Base-by-base conservation (phyloP, 2,888 invertebrate species). In the Caenorhabditis macrosperma region DNA sequence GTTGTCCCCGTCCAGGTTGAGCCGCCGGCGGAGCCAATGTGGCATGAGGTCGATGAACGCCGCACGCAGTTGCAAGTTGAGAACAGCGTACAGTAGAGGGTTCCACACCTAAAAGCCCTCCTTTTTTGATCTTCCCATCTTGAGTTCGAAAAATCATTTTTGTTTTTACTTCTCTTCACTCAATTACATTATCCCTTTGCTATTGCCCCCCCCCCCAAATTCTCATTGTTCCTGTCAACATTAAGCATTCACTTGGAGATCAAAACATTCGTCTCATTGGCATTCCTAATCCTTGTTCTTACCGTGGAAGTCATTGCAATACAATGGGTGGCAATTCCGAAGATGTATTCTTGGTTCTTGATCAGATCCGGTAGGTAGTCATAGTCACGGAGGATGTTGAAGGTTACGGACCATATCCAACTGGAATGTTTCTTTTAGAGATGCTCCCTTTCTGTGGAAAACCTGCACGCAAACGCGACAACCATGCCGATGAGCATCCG, bases 251-350 rank as follows among this genome's bases (percentile, higher is more conserved):
- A n/a, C n/a, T n/a, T n/a, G n/a, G n/a, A n/a, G n/a, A n/a, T n/a
- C n/a, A n/a, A n/a, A n/a, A n/a, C n/a, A n/a, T n/a, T n/a, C n/a
- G n/a, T n/a, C n/a, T n/a, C n/a, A 15, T 35, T 4, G 10, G 33
- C 10, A 33, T 33, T 33, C 33, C 33, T 33, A 7, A 7, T 33
- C 10, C 33, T 33, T 33, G 6, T 17, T 17, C 50, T 35, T 75
- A 88, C 89, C 10, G 89, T 89, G 1, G 89, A 89, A 5, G 89
- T 89, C 89, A 89, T 89, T 9, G 89, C 89, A 46, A 89, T 87
- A 38, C 87, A 87, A 75, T 89, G 89, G 10, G 89, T 88, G 6
- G 85, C 82, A 44, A 89, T 89, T 9, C 89, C 89, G 63, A 88
- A 87, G 17, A 89, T 81, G 68, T 88, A 89, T 54, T 89, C 88